Percentiles rank a stretch among this genome's conserved stretches.
phyloP scores from a whole-genome alignment of 1,140 invertebrate species.

The Leptopilina boulardi region DNA sequence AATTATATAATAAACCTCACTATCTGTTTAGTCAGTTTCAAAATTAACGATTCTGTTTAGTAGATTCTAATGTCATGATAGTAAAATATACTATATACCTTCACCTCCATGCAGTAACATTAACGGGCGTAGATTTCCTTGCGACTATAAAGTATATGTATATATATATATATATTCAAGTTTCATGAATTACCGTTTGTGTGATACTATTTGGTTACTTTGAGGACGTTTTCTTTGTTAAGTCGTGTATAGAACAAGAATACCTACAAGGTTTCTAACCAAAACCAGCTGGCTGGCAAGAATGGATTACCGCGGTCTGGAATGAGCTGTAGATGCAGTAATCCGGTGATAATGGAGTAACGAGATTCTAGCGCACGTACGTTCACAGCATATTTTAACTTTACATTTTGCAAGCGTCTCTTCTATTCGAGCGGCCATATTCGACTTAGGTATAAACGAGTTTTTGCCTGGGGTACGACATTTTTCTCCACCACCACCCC shows the following conservation, averaged over 20 bases:
- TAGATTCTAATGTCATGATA: no score
- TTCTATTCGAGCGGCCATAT: conserved; percentile 7
- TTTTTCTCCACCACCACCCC: not conserved
- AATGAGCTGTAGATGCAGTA: conserved; percentile 67
- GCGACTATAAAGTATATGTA: no score
- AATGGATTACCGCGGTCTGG: conserved; percentile 62
- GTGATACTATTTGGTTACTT: conserved; percentile 46
- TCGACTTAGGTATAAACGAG: conserved; percentile 13
- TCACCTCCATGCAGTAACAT: no score
- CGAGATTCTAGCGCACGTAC: conserved; percentile 71
- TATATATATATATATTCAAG: not conserved
- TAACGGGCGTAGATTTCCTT: not conserved
- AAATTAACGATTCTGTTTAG: no score
- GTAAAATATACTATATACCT: no score
- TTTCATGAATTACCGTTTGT: conserved; percentile 38
- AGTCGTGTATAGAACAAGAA: conserved; percentile 29
- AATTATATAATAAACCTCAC: no score
- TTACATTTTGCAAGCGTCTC: conserved; percentile 60
- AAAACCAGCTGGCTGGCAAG: conserved; percentile 43
- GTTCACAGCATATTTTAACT: conserved; percentile 73
- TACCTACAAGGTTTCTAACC: conserved; percentile 9
- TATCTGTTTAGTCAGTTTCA: no score
- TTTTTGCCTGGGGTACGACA: conserved; percentile 1
- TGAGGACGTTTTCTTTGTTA: conserved; percentile 61
- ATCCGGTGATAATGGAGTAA: conserved; percentile 74